These are phyloP conservation scores for Drosophila eugracilis DNA, from an alignment of 1,140 invertebrate genomes.

Conservation along the genomic window DNA sequence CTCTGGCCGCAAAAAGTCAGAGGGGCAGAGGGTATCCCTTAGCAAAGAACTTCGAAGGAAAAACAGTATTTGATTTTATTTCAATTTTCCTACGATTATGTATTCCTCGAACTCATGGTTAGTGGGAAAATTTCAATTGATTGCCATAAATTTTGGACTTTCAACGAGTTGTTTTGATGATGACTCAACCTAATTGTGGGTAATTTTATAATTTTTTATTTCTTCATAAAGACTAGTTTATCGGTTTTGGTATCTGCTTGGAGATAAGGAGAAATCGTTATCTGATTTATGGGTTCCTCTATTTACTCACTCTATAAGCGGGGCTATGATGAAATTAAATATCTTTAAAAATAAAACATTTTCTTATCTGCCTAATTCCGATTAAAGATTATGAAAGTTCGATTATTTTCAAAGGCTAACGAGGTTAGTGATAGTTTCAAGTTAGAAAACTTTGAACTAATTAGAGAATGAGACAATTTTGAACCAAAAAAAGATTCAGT, in stretches of 20 bases:
- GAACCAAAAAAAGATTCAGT: background rate
- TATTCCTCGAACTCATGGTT: slow-evolving; percentile 12
- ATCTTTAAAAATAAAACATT: slow-evolving; percentile 10
- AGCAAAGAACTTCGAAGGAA: background rate
- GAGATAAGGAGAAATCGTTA: slow-evolving; percentile 30
- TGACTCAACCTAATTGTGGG: slow-evolving; percentile 30
- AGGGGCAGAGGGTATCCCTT: background rate
- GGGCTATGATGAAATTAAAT: slow-evolving; percentile 21
- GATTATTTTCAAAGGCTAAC: background rate
- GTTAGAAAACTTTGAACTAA: background rate
- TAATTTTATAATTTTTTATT: slow-evolving; percentile 24
- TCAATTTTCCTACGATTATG: background rate
- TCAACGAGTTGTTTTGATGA: slow-evolving; percentile 6
- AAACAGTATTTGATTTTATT: slow-evolving; percentile 1
- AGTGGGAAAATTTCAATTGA: slow-evolving; percentile 7
- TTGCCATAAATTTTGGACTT: slow-evolving; percentile 18
- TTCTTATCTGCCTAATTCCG: slow-evolving; percentile 2
- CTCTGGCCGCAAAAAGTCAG: slow-evolving; percentile 20
- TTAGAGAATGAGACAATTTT: too few species aligned
- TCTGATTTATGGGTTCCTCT: slow-evolving; percentile 34
- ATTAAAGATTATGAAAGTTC: slow-evolving; percentile 1
- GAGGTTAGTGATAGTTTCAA: background rate
- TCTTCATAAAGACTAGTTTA: slow-evolving; percentile 25
- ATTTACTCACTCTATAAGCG: background rate
- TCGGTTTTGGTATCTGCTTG: slow-evolving; percentile 16